Percentiles rank a stretch among this genome's conserved stretches.
These are phyloP conservation scores for Agelaius tricolor DNA, from an alignment of 2,113 vertebrate species.

Conservation along the genomic window DNA sequence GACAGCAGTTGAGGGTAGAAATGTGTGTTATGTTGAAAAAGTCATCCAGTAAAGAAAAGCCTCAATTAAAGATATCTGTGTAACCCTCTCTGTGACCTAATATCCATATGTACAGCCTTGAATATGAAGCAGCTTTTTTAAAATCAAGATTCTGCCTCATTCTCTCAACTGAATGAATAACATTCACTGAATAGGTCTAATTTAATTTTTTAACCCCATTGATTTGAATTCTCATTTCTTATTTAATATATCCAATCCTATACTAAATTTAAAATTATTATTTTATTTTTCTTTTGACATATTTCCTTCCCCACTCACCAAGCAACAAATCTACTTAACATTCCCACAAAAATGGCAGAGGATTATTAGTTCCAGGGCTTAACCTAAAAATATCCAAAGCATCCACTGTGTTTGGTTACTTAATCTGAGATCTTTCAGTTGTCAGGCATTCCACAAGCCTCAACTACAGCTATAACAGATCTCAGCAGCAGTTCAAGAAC, in stretches of 20 bases:
- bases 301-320: not conserved
- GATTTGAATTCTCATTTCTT: not conserved
- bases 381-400: conserved; percentile 43
- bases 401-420: not conserved
- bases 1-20: not conserved
- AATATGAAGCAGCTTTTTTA: not conserved
- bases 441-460: not conserved
- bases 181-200: not conserved
- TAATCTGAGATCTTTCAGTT: conserved; percentile 8
- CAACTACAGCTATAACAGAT: not conserved
- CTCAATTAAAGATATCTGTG: not conserved
- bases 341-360: conserved; percentile 6
- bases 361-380: conserved; percentile 35
- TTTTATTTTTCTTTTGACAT: not conserved
- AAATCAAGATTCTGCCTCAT: not conserved
- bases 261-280: not conserved
- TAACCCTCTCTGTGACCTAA: not conserved
- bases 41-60: not conserved
- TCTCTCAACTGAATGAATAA: not conserved
- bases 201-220: not conserved
- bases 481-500: conserved; percentile 3
- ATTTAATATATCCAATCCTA: not conserved
- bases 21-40: not conserved
- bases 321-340: conserved; percentile 33
- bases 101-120: not conserved